Evolutionary conservation across 2,888 invertebrate genomes (phyloP), one percentile per base, ranked within the genome.

Genomic region (Hemicrepidius hirtus): DNA sequence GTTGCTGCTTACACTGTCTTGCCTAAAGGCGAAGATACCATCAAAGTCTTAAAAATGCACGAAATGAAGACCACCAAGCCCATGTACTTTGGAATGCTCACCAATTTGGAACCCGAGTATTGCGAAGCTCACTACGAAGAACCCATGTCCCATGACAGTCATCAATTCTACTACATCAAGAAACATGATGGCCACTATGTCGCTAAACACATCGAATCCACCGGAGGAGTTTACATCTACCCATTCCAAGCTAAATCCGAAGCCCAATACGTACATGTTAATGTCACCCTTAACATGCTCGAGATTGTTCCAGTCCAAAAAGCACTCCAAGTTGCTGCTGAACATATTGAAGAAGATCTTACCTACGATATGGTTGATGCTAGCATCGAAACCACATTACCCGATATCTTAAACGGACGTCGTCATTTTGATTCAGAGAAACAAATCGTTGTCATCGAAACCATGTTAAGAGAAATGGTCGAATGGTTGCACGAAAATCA

Each of bases 251-350:
- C 78, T 0, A 71, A 80, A 46, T 79, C 80, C 7, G 85, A 86
- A 41, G 81, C 83, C 63, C 85, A 86, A 57, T 84, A 84, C 50
- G 76, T 87, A 18, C 76, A 82, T 67, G 85, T 85, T 5, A 87
- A 87, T 72, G 86, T 87, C 81, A 85, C 85, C 21, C 80, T 87
- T 49, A 70, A 81, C 4, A 77, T 87, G 18, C 75, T 81, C 12
- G 75, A 79, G 4, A 68, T 81, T 1, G 75, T 78, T 0, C 67
- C 82, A 0, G 64, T 77, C 6, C 64, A 77, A 6, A 78, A 80
- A 13, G 74, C 76, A 41, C 60, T 79, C n/a, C 66, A 68, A 28
- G 65, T 76, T 21, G 71, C 69, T 69, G 67, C 49, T n/a, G 75
- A 76, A 71, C 72, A 72, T 28, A 67, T 71, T 18, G 72, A 57